phyloP scores from a whole-genome alignment of 2,888 invertebrate species.

The Thereva unica region DNA sequence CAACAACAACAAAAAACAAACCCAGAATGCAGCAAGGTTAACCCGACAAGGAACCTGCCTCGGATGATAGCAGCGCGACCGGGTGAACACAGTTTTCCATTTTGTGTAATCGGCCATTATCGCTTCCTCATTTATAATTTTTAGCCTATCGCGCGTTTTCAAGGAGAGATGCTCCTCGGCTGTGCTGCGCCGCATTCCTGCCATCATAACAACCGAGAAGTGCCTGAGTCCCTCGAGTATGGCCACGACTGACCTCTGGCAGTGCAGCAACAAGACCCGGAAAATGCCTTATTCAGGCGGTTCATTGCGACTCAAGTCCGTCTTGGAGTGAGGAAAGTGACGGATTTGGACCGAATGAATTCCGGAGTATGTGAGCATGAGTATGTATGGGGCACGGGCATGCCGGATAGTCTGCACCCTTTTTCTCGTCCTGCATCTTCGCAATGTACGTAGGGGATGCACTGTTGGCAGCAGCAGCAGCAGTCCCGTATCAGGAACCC shows the following conservation, averaged over 20 bases:
- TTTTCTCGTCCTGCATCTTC: neutral
- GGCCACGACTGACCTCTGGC: constrained; percentile 27
- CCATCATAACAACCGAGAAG: too few relatives aligned
- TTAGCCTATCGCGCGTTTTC: constrained; percentile 27
- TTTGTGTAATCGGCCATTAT: constrained; percentile 44
- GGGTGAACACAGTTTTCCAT: constrained; percentile 43
- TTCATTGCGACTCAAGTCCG: neutral
- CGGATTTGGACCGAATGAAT: too few relatives aligned
- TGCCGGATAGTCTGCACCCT: neutral
- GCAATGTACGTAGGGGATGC: neutral
- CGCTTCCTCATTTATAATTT: constrained; percentile 40
- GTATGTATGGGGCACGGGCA: neutral
- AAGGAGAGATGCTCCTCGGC: constrained; percentile 8
- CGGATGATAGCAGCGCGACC: constrained; percentile 23
- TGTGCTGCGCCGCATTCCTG: neutral
- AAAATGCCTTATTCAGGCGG: too few relatives aligned
- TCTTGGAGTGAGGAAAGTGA: too few relatives aligned
- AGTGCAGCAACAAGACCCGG: neutral
- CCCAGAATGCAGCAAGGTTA: constrained; percentile 14
- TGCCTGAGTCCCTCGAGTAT: too few relatives aligned
- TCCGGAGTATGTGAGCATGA: neutral
- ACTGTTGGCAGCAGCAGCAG: neutral
- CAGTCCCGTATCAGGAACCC: too few relatives aligned
- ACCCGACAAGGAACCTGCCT: constrained; percentile 15
- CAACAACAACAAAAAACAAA: neutral